Conservation (phyloP, 2,113 vertebrate species). For the Irena cyanogastra region DNA sequence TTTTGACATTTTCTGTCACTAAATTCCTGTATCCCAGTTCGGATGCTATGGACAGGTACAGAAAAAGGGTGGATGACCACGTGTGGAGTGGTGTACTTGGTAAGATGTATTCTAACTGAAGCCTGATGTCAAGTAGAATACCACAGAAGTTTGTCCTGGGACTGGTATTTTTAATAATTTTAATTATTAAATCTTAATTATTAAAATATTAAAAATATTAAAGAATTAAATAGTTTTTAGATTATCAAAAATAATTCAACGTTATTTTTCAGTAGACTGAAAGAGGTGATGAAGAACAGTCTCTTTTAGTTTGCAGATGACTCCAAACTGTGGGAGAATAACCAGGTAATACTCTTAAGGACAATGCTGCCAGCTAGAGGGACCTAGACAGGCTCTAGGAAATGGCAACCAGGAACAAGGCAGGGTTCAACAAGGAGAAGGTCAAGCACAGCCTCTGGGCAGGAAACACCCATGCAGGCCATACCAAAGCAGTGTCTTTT, state of each 20-base stretch:
- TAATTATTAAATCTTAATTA: background rate
- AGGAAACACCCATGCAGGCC: background rate
- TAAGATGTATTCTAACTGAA: background rate
- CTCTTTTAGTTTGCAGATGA: background rate
- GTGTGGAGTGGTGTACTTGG: background rate
- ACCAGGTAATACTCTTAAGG: background rate
- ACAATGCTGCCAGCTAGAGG: background rate
- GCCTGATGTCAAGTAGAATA: background rate
- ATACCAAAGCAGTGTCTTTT: background rate
- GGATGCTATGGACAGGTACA: background rate
- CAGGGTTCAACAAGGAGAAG: background rate
- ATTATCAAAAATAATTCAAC: background rate
- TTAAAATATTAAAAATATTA: too few species aligned
- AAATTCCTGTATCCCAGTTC: background rate
- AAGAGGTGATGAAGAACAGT: background rate
- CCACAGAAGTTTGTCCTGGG: background rate
- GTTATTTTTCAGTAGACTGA: background rate
- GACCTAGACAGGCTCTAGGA: background rate
- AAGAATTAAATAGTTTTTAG: rapidly evolving
- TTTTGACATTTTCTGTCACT: background rate
- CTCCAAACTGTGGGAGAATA: too few species aligned
- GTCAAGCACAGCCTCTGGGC: too few species aligned
- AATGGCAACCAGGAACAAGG: background rate
- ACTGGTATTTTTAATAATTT: background rate
- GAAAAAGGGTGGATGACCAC: background rate